Evolutionary conservation across 1,140 invertebrate genomes (phyloP), one percentile per base, ranked within the genome.

Genomic region (Monomorium pharaonis): DNA sequence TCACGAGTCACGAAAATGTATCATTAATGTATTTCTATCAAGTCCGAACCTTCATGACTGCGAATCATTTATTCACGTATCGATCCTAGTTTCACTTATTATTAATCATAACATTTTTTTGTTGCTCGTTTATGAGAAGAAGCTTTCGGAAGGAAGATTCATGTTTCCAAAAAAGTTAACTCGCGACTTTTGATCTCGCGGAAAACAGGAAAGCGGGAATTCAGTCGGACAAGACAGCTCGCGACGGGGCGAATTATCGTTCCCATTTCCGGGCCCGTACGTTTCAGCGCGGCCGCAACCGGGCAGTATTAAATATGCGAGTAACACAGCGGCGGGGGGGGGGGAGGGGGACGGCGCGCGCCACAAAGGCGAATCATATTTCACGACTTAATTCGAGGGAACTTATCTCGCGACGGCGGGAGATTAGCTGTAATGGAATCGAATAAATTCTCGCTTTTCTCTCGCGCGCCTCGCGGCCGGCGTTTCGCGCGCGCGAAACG

Each of bases 401-500:
- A 80, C 77, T 80, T 80, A 80, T 80, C 77, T 80, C 77, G 49
- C 62, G 77, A 69, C 77, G 77, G 77, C 21, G 77, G 54, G 76
- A 78, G 77, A 80, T 80, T 80, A 80, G 62, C 49, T 80, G 69
- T 80, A 80, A 80, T 80, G 77, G 77, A 80, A 80, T 80, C 62
- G 62, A 80, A 80, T 80, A 80, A 80, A 80, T 80, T 80, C 77
- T 69, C 77, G 62, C 77, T 54, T 54, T 80, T 77, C 75, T 77
- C 75, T 63, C 56, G 27, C 75, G 72, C 30, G n/a, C 49, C 30
- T 18, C 30, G 70, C 49, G 70, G 14, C 49, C 30, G 30, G 51
- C 21, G 75, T 44, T 42, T 7, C 58, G 56, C 74, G 58, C 24
- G 75, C 62, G 62, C 77, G 62, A 21, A 80, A 69, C 33, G 77